Evolutionary conservation across 1,140 invertebrate species (phyloP).

Genomic region (Diploscapter pachys): DNA sequence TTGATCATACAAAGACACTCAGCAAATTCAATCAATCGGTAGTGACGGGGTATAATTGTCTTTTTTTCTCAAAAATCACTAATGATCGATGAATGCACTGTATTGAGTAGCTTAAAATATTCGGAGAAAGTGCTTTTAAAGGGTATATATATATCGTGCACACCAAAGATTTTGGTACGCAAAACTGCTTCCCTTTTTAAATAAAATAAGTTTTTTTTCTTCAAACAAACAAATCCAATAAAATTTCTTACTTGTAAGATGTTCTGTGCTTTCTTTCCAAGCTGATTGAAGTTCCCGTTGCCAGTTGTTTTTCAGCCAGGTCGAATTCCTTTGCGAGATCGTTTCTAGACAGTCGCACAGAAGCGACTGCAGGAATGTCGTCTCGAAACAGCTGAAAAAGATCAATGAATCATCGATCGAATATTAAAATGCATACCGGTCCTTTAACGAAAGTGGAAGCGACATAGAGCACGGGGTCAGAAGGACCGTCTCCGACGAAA

Average conservation of each 20-base stretch:
- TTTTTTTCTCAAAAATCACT: no score
- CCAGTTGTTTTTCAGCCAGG: conserved; percentile 31
- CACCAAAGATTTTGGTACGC: no score
- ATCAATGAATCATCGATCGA: conserved; percentile 9
- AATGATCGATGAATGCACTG: no score
- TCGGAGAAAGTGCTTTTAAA: no score
- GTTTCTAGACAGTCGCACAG: conserved; percentile 33
- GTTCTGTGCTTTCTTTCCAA: neutral
- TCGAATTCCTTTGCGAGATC: conserved; percentile 46
- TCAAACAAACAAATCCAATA: neutral
- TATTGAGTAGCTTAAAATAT: no score
- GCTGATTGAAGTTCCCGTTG: conserved; percentile 3
- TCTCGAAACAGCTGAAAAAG: conserved; percentile 43
- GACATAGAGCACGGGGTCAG: conserved; percentile 48
- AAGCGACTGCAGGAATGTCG: conserved; percentile 50
- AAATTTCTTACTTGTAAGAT: conserved; percentile 9
- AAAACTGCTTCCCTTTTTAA: no score
- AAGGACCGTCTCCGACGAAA: conserved; percentile 51
- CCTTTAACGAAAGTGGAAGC: conserved; percentile 46
- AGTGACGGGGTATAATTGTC: neutral
- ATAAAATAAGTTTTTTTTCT: no score
- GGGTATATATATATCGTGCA: no score
- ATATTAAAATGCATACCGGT: neutral
- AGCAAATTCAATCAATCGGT: neutral
- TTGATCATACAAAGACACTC: no score